Base-by-base conservation (phyloP, 2,888 invertebrate genomes). In the Drosophila stalkeri region DNA sequence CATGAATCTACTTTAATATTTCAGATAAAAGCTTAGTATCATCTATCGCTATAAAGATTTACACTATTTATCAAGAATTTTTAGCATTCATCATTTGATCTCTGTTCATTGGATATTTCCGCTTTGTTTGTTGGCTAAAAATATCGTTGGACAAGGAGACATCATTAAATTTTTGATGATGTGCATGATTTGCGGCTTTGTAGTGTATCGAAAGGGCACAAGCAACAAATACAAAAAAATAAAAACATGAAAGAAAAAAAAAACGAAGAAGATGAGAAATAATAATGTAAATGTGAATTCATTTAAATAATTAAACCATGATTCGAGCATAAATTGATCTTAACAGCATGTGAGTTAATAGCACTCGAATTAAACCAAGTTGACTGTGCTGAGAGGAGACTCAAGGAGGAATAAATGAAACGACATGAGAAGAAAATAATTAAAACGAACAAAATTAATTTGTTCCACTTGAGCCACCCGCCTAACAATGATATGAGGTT, bases 401-500 rank as follows among this genome's bases (percentile, higher is more conserved):
- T 27, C 27, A 37, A 23, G 33, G 49, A 31, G 41, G 9, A 35
- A 33, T 51, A 20, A 46, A 33, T 31, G 41, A 27, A 54, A 49
- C 47, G 71, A 39, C 56, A 51, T 49, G 41, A 43, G 63, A 60
- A 41, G 57, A 79, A 64, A 72, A 86, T 76, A 77, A 83, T 83
- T 85, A 85, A 90, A 86, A 82, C 55, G 77, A 85, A 86, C 75
- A 67, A 86, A 86, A 86, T 89, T 86, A 89, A 86, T 86, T 90
- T 86, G 86, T 90, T 90, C 86, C 90, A 86, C 89, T 86, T 86
- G 84, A 86, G 81, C 79, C 90, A 90, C 79, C 89, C 86, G 87
- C 81, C 89, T 90, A 82, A 89, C 86, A 90, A 90, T 86, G 89
- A 90, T 88, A 88, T 80, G 89, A 71, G 70, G 62, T 80, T 87